Base-by-base conservation (phyloP, 2,797 vertebrate genomes). In the Microcaecilia unicolor region DNA sequence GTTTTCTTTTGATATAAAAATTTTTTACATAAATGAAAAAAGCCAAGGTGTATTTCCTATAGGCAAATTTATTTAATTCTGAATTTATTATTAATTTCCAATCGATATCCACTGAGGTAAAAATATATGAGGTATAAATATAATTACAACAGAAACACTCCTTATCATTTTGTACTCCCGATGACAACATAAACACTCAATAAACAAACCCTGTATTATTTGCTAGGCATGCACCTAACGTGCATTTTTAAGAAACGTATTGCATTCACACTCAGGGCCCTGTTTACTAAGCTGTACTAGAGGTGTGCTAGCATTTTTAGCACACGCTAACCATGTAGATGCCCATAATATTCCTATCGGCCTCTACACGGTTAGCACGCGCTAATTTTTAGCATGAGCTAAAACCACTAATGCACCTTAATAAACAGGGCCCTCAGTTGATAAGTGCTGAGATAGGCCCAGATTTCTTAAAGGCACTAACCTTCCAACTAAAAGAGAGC, bases 111-210 rank as follows among this genome's bases (percentile, higher is more conserved):
- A 57, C 58, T 56, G 75, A 82, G 79, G 81, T 84, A 76, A 80
- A 76, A 74, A 74, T 70, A 74, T 46, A 69, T 79, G 81, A 84
- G 78, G 81, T 81, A 83, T 72, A 76, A 76, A 71, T 71, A 72
- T 34, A 64, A 55, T 22, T 69, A 74, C 60, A 77, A 70, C 67
- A 71, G 70, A 72, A 55, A 78, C 64, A 71, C 81, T 55, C 58
- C 15, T 70, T 53, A n/a, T 46, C 34, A 37, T 79, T 68, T 44
- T 31, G 61, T 64, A 64, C 69, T 66, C 60, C 61, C 61, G 66
- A 57, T 49, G 62, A 56, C 51, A 63, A 64, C 44, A 57, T 69
- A 77, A n/a, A 74, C 56, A 53, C 29, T 18, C 32, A 44, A 55
- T 63, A 42, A 50, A 50, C 58, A 61, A 57, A 70, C 62, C 76